Evolutionary conservation across 2,113 vertebrate genomes (phyloP).

Genomic region (Coregonus clupeaformis): DNA sequence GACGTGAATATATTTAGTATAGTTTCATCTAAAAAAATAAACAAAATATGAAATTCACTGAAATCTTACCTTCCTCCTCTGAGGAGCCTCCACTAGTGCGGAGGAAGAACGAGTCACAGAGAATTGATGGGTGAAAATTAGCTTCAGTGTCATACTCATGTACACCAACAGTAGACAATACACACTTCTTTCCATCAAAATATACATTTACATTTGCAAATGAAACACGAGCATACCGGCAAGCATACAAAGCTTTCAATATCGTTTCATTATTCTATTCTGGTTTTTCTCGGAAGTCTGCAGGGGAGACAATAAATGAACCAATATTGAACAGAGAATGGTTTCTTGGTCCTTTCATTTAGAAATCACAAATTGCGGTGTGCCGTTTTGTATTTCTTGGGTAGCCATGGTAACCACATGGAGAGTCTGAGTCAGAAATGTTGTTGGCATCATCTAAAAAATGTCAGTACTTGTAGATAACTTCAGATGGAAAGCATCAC

Average conservation of each 20-base stretch:
- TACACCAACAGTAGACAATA: not conserved
- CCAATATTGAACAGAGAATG: not conserved
- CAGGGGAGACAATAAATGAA: not conserved
- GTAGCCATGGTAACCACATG: conserved; percentile 54
- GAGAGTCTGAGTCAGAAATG: conserved; percentile 15
- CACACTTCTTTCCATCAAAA: not conserved
- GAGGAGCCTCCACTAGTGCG: too few species aligned
- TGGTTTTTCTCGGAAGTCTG: not conserved
- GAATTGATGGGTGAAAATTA: not conserved
- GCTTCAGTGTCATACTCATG: not conserved
- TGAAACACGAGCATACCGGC: not conserved
- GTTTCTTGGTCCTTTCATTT: conserved; percentile 23
- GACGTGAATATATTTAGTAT: too few species aligned
- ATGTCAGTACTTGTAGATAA: too few species aligned
- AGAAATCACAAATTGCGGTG: conserved; percentile 39
- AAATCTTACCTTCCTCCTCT: too few species aligned
- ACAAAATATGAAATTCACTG: too few species aligned
- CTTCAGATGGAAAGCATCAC: too few species aligned
- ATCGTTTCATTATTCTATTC: not conserved
- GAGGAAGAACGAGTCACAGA: not conserved
- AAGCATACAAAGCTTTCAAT: not conserved
- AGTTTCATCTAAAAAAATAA: too few species aligned
- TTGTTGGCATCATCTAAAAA: too few species aligned
- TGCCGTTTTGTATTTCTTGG: conserved; percentile 28
- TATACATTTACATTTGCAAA: conserved; percentile 3